phyloP scores from a whole-genome alignment of 2,113 vertebrate species.

The Sigmodon hispidus region DNA sequence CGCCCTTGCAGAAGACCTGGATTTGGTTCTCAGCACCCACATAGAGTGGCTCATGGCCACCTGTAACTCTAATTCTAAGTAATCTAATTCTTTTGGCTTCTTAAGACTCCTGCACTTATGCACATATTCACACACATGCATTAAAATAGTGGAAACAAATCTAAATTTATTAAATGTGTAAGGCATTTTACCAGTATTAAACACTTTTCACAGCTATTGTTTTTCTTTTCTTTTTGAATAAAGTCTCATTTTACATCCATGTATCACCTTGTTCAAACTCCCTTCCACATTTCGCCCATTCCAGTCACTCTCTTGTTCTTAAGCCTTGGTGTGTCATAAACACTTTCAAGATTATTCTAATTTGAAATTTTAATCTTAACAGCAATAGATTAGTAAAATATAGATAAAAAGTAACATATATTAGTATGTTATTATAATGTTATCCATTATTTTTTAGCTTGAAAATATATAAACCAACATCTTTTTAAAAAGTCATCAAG shows the following conservation, averaged over 20 bases:
- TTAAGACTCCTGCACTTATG: not conserved
- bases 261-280: too few species aligned
- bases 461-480: not conserved
- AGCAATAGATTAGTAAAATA: not conserved
- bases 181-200: not conserved
- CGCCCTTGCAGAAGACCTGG: not conserved
- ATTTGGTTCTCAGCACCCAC: not conserved
- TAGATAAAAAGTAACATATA: too few species aligned
- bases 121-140: not conserved
- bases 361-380: not conserved
- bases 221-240: too few species aligned
- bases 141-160: not conserved
- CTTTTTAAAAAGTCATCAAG: not conserved
- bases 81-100: not conserved
- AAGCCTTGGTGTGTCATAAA: not conserved
- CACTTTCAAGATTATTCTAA: not conserved
- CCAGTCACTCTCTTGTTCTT: too few species aligned
- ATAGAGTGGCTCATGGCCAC: not conserved
- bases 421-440: too few species aligned
- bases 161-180: not conserved
- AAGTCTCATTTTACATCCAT: too few species aligned
- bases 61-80: too few species aligned
- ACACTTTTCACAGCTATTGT: not conserved
- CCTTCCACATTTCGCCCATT: too few species aligned
- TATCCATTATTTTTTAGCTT: not conserved